These are phyloP conservation scores for Bos indicus DNA, from an alignment of 2,113 vertebrate genomes.

Conservation along the genomic window DNA sequence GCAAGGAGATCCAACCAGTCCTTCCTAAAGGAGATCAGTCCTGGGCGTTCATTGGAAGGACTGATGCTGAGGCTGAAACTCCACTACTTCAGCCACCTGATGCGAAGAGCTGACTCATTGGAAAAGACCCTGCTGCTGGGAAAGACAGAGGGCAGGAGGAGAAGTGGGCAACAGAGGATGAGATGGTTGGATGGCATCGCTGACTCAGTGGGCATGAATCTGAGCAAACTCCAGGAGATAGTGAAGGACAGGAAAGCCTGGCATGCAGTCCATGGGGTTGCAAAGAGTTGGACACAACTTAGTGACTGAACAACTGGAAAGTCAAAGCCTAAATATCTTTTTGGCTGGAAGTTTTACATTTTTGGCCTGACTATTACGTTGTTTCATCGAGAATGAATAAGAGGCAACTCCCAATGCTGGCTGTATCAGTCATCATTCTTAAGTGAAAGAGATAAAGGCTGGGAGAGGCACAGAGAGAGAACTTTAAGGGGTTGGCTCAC, in stretches of 20 bases:
- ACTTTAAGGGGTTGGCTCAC: not conserved
- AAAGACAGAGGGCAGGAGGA: not conserved
- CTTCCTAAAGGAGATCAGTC: not conserved
- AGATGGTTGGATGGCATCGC: not conserved
- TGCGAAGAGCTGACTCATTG: accelerated
- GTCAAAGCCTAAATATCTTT: not conserved
- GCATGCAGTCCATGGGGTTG: not conserved
- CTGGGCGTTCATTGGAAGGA: not conserved
- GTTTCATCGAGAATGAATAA: not conserved
- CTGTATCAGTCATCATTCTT: not conserved
- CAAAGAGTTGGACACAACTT: not conserved
- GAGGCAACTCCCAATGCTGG: not conserved
- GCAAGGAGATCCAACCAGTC: not conserved
- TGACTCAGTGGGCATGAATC: not conserved
- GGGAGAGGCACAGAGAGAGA: not conserved
- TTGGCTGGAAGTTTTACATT: not conserved
- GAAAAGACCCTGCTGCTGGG: not conserved
- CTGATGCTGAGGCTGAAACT: not conserved
- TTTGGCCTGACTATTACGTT: not conserved
- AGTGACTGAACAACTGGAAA: not conserved
- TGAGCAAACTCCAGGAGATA: not conserved
- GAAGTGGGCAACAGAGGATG: not conserved
- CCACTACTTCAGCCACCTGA: not conserved
- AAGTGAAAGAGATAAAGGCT: not conserved
- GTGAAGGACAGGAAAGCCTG: not conserved